A percentile compares a stretch with the other conserved stretches of the same genome.
Evolutionary conservation across 2,797 vertebrate genomes (phyloP).

Genomic region (Pampus argenteus): DNA sequence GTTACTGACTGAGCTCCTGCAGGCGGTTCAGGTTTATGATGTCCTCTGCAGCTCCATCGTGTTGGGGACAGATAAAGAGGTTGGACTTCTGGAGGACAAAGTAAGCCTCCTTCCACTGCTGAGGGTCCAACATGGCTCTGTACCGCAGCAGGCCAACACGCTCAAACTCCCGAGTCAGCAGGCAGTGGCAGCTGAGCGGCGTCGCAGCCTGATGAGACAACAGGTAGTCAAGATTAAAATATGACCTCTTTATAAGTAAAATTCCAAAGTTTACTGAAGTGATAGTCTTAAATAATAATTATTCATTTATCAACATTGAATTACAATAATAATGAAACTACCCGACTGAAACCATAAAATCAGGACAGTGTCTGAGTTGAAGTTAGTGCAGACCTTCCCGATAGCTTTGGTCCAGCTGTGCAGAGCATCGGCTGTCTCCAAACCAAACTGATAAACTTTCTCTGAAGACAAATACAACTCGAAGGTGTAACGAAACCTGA

Average conservation of each 20-base stretch:
- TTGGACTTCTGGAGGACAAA: constrained; percentile 96
- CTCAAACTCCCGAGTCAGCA: constrained; percentile 92
- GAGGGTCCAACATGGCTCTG: constrained; percentile 92
- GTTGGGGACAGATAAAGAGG: constrained; percentile 92
- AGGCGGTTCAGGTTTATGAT: constrained; percentile 95
- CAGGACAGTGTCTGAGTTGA: too few relatives aligned
- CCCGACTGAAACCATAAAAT: too few relatives aligned
- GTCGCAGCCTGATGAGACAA: constrained; percentile 84
- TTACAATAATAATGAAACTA: too few relatives aligned
- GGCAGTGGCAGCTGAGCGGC: constrained; percentile 93
- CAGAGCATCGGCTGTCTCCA: constrained; percentile 88
- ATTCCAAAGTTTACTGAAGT: too few relatives aligned
- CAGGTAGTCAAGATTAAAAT: background rate
- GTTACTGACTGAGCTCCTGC: constrained; percentile 95
- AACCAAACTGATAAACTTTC: constrained; percentile 91
- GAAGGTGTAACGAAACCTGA: constrained; percentile 93
- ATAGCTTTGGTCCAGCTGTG: constrained; percentile 93
- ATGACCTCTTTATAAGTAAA: too few relatives aligned
- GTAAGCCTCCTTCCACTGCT: constrained; percentile 92
- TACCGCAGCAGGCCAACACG: constrained; percentile 91
- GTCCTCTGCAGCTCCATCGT: constrained; percentile 91
- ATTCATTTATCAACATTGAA: too few relatives aligned
- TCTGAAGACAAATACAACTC: constrained; percentile 91
- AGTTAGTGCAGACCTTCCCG: constrained; percentile 67
- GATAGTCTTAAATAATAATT: too few relatives aligned